Conservation (phyloP, 2,888 invertebrate species). For the Ormia ochracea region DNA sequence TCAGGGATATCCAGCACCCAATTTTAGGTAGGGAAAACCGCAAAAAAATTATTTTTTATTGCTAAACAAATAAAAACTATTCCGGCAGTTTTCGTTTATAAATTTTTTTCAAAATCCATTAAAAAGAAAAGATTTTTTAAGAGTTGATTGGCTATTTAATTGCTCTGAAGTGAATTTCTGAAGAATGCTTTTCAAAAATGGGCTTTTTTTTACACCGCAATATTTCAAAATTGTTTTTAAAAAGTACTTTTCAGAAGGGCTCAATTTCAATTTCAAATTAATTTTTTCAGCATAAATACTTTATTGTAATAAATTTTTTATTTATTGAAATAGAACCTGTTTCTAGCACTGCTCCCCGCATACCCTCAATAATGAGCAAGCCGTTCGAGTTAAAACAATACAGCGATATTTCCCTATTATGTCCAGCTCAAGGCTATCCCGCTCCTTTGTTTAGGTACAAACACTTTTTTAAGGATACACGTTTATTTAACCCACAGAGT, state of each 20-base stretch:
- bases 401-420: constrained; percentile 78
- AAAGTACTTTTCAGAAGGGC: too few relatives aligned
- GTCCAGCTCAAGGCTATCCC: constrained; percentile 86
- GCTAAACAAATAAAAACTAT: constrained; percentile 79
- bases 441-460: constrained; percentile 77
- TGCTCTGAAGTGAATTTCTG: too few relatives aligned
- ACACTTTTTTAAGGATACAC: not conserved
- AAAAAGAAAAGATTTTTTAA: too few relatives aligned
- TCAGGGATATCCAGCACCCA: constrained; percentile 84
- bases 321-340: constrained; percentile 78
- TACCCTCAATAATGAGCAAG: constrained; percentile 76
- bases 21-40: constrained; percentile 79
- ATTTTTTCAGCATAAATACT: too few relatives aligned
- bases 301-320: constrained; percentile 52
- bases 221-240: too few relatives aligned
- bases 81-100: constrained; percentile 82
- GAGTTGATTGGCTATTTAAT: too few relatives aligned
- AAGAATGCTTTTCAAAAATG: too few relatives aligned
- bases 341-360: constrained; percentile 79
- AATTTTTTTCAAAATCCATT: too few relatives aligned
- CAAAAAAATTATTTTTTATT: not conserved
- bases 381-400: constrained; percentile 69
- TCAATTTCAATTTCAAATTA: too few relatives aligned
- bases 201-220: too few relatives aligned
- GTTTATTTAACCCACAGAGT: too few relatives aligned